Conservation (phyloP, 2,797 vertebrate genomes). For the Ibycter americanus region DNA sequence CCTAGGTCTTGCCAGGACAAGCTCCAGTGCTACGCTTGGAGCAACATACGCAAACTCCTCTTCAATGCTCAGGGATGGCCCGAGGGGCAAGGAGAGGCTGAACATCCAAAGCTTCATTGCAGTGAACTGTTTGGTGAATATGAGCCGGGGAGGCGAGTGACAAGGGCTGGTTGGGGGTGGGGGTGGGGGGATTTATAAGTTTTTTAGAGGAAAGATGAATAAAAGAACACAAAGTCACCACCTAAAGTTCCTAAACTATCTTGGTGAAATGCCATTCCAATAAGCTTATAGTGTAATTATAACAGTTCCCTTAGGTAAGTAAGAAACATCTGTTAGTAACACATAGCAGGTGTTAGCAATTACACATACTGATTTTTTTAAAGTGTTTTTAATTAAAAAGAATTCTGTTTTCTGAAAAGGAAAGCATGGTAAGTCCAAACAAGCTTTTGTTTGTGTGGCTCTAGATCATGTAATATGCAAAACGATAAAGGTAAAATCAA, state of each 20-base stretch:
- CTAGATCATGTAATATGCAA: slow-evolving; percentile 54
- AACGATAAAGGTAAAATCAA: slow-evolving; percentile 61
- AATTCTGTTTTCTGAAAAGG: slow-evolving; percentile 78
- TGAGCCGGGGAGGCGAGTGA: background rate
- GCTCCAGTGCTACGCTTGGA: rapidly evolving
- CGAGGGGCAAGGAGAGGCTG: background rate
- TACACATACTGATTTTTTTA: slow-evolving; percentile 77
- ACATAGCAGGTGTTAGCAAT: slow-evolving; percentile 83
- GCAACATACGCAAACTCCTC: background rate
- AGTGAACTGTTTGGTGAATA: background rate
- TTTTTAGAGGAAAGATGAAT: slow-evolving; percentile 45
- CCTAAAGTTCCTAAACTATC: slow-evolving; percentile 70
- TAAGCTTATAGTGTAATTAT: slow-evolving; percentile 79
- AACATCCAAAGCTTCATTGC: background rate
- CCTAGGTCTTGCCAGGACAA: too few relatives aligned
- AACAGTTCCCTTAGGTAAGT: slow-evolving; percentile 80
- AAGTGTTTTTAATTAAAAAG: slow-evolving; percentile 83
- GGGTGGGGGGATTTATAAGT: background rate
- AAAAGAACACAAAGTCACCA: slow-evolving; percentile 71
- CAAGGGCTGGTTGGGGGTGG: background rate
- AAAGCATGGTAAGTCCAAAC: slow-evolving; percentile 71
- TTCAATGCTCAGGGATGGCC: too few relatives aligned
- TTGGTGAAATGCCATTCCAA: slow-evolving; percentile 77
- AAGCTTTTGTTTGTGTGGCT: slow-evolving; percentile 63
- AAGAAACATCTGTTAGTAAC: slow-evolving; percentile 81